These are phyloP conservation scores for Rhinophrynus dorsalis DNA, from an alignment of 2,797 vertebrate species.

Conservation along the genomic window DNA sequence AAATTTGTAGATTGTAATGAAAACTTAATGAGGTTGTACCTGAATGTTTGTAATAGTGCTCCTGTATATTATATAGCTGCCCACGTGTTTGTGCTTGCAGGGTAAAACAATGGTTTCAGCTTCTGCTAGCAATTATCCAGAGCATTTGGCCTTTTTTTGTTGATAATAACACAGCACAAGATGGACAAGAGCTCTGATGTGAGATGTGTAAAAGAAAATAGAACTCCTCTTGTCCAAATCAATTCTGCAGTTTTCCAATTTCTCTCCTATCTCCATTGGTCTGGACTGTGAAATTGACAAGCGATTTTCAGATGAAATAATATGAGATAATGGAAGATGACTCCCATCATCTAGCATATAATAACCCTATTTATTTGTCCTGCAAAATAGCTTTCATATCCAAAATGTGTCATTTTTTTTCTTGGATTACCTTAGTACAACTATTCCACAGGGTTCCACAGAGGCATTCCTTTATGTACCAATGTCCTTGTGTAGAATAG, in stretches of 20 bases:
- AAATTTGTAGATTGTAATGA: not conserved
- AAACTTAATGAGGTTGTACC: slow-evolving; percentile 41
- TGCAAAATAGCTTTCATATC: slow-evolving; percentile 65
- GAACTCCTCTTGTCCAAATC: slow-evolving; percentile 80
- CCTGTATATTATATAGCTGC: not conserved
- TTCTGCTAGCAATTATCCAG: slow-evolving; percentile 63
- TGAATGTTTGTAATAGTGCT: slow-evolving; percentile 40
- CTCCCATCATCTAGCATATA: slow-evolving; percentile 68
- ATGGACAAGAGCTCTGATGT: slow-evolving; percentile 68
- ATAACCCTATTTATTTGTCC: slow-evolving; percentile 62
- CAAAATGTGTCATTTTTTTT: slow-evolving; percentile 53
- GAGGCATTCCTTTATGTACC: too few relatives aligned
- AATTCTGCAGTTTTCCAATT: slow-evolving; percentile 86
- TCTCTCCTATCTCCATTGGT: slow-evolving; percentile 71
- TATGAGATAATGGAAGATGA: slow-evolving; percentile 62
- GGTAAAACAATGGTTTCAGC: slow-evolving; percentile 51
- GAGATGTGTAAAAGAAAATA: slow-evolving; percentile 80
- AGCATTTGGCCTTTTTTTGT: slow-evolving; percentile 62
- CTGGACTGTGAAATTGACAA: slow-evolving; percentile 85
- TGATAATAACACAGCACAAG: slow-evolving; percentile 67
- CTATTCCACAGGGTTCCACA: not conserved
- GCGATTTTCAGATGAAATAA: slow-evolving; percentile 72
- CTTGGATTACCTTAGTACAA: not conserved
- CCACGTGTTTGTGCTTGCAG: slow-evolving; percentile 20
- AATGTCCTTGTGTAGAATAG: too few relatives aligned